Base-by-base conservation (phyloP, 2,113 vertebrate species). In the Gadus chalcogrammus region DNA sequence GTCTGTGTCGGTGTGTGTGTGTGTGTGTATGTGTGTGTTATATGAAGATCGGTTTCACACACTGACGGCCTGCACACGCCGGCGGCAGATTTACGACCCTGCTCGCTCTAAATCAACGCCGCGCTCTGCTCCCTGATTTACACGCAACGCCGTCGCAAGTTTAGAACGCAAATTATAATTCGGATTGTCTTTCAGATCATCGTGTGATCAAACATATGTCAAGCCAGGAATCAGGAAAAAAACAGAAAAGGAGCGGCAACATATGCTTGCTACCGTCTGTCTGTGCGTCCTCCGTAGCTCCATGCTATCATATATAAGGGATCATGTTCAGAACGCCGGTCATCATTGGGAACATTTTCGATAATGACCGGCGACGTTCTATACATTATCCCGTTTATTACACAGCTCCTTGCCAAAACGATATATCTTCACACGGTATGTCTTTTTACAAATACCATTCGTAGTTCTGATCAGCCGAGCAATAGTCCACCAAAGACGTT, bases 11-110 rank as follows among this genome's bases (percentile, higher is more conserved):
- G 42, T 48, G 42, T 48, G 42, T 48, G 42, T 48, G 42, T 48
- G 42, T 48, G 42, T 48, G 42, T 48, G 42, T 8, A 9, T 1
- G 42, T 48, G 42, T 24, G 24, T 55, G 18, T 63, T 38, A 42
- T 48, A 66, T 53, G 16, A 38, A 52, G 64, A 67, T 27, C 0
- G 7, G 6, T 59, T 65, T 69, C 22, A 38, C 56, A 17, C 16
- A 52, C 60, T 64, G 67, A 64, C 56, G 61, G 20, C 55, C 65
- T 63, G 28, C 64, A 68, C 83, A 79, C 62, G 68, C 56, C 48
- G 9, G 15, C 20, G 55, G n/a, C 64, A 78, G 75, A 85, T 80
- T 82, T 86, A 81, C 61, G 68, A 15, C 6, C 28, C 20, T 17
- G 27, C 28, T 28, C 55, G 17, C 35, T 61, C 67, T 64, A 59